Evolutionary conservation across 1,140 invertebrate species (phyloP).

Genomic region (Lerema accius): DNA sequence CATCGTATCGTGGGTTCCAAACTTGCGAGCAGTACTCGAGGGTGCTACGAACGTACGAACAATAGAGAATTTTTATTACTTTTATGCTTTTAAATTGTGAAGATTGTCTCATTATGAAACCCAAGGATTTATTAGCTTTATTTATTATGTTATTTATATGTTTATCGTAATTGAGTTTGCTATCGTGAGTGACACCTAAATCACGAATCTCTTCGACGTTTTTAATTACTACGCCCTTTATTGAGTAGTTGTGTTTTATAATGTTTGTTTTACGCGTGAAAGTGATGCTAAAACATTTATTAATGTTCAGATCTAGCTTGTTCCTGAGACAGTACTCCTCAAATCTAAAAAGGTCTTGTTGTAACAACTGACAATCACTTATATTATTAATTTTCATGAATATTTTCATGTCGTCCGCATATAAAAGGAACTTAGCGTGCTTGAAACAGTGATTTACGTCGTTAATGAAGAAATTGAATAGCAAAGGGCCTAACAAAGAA

Average conservation of each 20-base stretch:
- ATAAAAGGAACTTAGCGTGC: slow-evolving; percentile 35
- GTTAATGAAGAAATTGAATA: slow-evolving; percentile 38
- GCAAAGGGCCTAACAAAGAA: slow-evolving; percentile 11
- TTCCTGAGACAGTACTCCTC: slow-evolving; percentile 32
- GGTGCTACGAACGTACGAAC: slow-evolving; percentile 22
- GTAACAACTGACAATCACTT: slow-evolving; percentile 29
- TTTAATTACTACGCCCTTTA: neutral
- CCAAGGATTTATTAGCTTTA: slow-evolving; percentile 24
- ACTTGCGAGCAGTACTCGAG: slow-evolving; percentile 24
- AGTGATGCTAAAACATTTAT: slow-evolving; percentile 35
- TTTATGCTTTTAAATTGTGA: slow-evolving; percentile 1
- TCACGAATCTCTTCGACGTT: slow-evolving; percentile 14
- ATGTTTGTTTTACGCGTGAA: slow-evolving; percentile 32
- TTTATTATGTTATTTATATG: slow-evolving; percentile 28
- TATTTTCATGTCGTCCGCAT: slow-evolving; percentile 45
- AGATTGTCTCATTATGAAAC: slow-evolving; percentile 24
- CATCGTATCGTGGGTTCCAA: slow-evolving; percentile 14
- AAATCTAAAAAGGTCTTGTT: slow-evolving; percentile 38
- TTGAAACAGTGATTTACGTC: slow-evolving; percentile 24
- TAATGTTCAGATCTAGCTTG: slow-evolving; percentile 37
- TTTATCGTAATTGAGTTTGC: slow-evolving; percentile 24
- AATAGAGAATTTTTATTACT: slow-evolving; percentile 13
- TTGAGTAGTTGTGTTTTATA: neutral
- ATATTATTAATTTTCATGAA: slow-evolving; percentile 28
- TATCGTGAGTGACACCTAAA: slow-evolving; percentile 18